Conservation (phyloP, 2,888 invertebrate genomes). For the Melolontha melolontha region DNA sequence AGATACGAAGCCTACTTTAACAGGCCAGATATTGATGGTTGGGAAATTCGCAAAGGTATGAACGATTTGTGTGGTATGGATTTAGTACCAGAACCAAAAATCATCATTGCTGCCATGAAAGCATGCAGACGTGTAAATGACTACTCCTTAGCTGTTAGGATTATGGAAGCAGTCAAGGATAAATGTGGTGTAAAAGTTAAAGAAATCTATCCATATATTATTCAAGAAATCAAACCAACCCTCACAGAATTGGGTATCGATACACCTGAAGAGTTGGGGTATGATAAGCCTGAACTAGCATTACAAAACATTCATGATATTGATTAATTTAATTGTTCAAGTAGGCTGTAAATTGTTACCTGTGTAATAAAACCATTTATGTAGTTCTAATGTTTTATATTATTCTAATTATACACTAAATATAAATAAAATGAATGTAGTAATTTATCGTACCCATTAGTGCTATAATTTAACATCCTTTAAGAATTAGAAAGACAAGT, state of each 20-base stretch:
- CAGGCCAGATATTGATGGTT: conserved; percentile 89
- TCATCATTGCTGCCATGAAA: conserved; percentile 86
- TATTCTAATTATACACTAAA: not conserved
- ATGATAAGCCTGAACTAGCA: conserved; percentile 96
- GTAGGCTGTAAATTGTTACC: conserved; percentile 9
- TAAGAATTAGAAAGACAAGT: too few species aligned
- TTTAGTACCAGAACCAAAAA: conserved; percentile 91
- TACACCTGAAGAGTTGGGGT: conserved; percentile 95
- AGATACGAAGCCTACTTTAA: conserved; percentile 88
- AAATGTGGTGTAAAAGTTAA: conserved; percentile 84
- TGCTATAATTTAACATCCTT: too few species aligned
- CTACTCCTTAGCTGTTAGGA: conserved; percentile 91
- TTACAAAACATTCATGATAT: conserved; percentile 80
- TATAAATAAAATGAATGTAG: not conserved
- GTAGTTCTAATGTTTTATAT: not conserved
- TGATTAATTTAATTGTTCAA: conserved; percentile 59
- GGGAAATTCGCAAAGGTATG: conserved; percentile 94
- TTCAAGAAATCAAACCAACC: conserved; percentile 92
- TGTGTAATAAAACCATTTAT: conserved; percentile 6
- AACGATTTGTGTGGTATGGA: conserved; percentile 91
- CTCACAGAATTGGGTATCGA: conserved; percentile 92
- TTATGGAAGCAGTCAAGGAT: conserved; percentile 90
- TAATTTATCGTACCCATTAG: too few species aligned
- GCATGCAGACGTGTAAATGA: conserved; percentile 97
- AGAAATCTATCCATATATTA: conserved; percentile 87